phyloP scores from a whole-genome alignment of 1,140 invertebrate genomes.

The Heliothis subflexa region DNA sequence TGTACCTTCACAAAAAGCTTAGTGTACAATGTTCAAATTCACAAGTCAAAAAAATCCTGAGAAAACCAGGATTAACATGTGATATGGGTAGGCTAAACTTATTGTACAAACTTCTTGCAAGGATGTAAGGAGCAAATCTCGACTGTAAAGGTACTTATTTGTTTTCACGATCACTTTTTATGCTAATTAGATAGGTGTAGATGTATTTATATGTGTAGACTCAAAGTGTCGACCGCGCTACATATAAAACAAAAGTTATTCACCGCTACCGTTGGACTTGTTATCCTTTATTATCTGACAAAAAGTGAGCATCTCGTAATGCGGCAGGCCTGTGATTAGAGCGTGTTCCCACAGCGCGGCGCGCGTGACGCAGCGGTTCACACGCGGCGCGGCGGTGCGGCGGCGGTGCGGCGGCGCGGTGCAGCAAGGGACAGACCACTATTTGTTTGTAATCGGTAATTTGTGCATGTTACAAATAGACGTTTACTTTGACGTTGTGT shows the following conservation, averaged over 20 bases:
- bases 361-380: slow-evolving; percentile 64
- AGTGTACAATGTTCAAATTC: too few species aligned
- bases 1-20: slow-evolving; percentile 16
- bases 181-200: too few species aligned
- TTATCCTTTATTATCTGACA: not conserved
- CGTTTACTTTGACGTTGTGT: slow-evolving; percentile 26
- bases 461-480: slow-evolving; percentile 28
- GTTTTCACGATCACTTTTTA: too few species aligned
- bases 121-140: too few species aligned
- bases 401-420: not conserved
- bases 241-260: too few species aligned
- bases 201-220: too few species aligned
- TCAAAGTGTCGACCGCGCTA: too few species aligned
- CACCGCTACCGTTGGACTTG: not conserved
- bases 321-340: slow-evolving; percentile 7
- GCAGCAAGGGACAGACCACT: not conserved
- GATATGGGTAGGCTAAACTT: too few species aligned
- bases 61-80: too few species aligned
- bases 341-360: not conserved
- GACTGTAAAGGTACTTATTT: too few species aligned
- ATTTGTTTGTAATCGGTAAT: slow-evolving; percentile 13
- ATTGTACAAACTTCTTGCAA: too few species aligned
- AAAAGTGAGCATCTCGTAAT: not conserved
- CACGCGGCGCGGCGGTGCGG: slow-evolving; percentile 46
- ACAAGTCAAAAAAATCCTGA: too few species aligned